Conservation (phyloP, 2,888 invertebrate genomes). For the Stenchaetothrips biformis region DNA sequence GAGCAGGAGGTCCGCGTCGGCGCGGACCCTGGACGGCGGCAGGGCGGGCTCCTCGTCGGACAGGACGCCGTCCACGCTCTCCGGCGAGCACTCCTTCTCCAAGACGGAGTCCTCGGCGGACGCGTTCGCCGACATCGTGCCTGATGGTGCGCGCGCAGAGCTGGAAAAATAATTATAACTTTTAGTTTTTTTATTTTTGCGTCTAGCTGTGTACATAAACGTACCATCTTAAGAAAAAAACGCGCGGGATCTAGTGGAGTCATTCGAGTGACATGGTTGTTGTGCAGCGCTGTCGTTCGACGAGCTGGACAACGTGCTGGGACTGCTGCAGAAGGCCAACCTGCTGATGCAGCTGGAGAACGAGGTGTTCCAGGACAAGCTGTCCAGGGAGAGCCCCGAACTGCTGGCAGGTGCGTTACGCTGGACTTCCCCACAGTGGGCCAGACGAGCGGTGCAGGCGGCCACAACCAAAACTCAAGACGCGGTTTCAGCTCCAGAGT, state of each 20-base stretch:
- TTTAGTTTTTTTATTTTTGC: too few relatives aligned
- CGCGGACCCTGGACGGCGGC: background rate
- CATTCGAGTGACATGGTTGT: background rate
- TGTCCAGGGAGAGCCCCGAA: background rate
- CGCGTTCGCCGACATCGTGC: background rate
- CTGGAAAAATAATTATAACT: too few relatives aligned
- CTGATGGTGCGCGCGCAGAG: background rate
- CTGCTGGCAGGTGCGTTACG: background rate
- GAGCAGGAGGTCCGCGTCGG: background rate
- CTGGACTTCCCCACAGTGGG: too few relatives aligned
- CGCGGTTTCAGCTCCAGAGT: too few relatives aligned
- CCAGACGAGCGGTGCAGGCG: too few relatives aligned
- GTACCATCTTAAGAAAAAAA: too few relatives aligned
- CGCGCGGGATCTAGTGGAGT: too few relatives aligned
- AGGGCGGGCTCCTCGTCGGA: background rate
- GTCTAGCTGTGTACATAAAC: too few relatives aligned
- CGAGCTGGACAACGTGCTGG: background rate
- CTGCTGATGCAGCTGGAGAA: conserved; percentile 6
- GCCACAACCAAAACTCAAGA: too few relatives aligned
- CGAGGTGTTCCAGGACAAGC: background rate
- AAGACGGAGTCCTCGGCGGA: conserved; percentile 1
- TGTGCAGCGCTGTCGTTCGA: background rate
- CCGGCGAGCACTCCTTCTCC: background rate
- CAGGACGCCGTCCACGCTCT: background rate
- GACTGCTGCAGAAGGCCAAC: background rate